Evolutionary conservation across 2,113 vertebrate genomes (phyloP), one percentile per base, ranked within the genome.

Genomic region (Dunckerocampus dactyliophorus): DNA sequence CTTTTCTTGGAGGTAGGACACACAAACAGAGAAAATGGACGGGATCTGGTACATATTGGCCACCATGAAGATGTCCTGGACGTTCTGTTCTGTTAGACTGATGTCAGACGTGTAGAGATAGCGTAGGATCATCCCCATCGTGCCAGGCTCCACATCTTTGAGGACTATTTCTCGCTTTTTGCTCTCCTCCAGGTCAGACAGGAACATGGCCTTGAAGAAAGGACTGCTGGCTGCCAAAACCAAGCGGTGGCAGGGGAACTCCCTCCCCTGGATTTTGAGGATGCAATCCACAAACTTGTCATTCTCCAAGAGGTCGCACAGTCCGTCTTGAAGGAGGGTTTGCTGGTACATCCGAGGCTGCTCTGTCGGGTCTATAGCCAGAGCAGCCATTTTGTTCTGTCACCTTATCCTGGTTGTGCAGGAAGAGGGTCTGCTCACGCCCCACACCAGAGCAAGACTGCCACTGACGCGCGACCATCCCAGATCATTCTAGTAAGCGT

Each of bases 41-140:
- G 95, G 95, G 73, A 98, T 95, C 90, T 98, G 95, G 85, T 96
- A 93, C 91, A 95, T 93, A 82, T 96, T 95, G 7, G 95, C 94
- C 1, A 93, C 91, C 0, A 94, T 91, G 72, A 98, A 95, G 66
- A 98, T 89, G 55, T 95, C 95, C 86, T 96, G 95, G 63, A 98
- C 95, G 0, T 94, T 97, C 65, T 92, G 88, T 75, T 98, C 95
- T 0, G 93, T 95, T 71, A 98, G 87, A 66, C 88, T 87, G 57
- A 98, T 91, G 79, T 98, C 95, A 0, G 95, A 98, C 19, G 94
- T 97, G 86, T 98, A 98, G 62, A 98, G 87, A 60, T 96, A 98
- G 16, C 92, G 91, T 47, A 98, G 89, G 54, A 98, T 93, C 88
- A 93, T 92, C 15, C 84, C 92, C 92, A 96, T 87, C 48, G 95